A percentile compares a stretch with the other conserved stretches of the same genome.
These are phyloP conservation scores for Penaeus monodon DNA, from an alignment of 2,888 invertebrate species.

Conservation along the genomic window DNA sequence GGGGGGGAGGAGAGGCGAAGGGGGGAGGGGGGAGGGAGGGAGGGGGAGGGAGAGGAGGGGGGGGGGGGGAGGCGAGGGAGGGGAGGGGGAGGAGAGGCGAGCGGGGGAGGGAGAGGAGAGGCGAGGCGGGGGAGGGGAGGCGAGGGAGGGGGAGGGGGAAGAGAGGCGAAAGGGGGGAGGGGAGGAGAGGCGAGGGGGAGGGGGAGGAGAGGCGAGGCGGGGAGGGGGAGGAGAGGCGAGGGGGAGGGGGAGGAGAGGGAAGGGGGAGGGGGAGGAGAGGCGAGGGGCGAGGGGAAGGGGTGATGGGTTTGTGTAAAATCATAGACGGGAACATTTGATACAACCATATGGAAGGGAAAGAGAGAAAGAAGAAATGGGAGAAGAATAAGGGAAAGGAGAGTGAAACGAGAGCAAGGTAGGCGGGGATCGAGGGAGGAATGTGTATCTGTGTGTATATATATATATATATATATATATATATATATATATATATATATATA, in stretches of 20 bases:
- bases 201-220: no score
- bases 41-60: neutral
- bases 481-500: neutral
- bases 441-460: neutral
- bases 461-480: neutral
- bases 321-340: no score
- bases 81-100: neutral
- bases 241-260: neutral
- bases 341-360: neutral
- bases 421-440: neutral
- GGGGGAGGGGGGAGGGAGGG: neutral
- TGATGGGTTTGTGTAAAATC: no score
- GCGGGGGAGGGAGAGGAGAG: neutral
- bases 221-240: neutral
- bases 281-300: neutral
- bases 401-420: neutral
- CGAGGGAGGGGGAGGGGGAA: neutral
- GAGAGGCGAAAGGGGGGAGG: neutral
- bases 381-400: neutral
- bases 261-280: no score
- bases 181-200: neutral
- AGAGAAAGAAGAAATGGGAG: neutral
- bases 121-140: neutral
- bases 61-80: neutral
- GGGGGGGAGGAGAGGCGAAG: neutral